Conservation (phyloP, 2,888 invertebrate species). For the Agrotis segetum region DNA sequence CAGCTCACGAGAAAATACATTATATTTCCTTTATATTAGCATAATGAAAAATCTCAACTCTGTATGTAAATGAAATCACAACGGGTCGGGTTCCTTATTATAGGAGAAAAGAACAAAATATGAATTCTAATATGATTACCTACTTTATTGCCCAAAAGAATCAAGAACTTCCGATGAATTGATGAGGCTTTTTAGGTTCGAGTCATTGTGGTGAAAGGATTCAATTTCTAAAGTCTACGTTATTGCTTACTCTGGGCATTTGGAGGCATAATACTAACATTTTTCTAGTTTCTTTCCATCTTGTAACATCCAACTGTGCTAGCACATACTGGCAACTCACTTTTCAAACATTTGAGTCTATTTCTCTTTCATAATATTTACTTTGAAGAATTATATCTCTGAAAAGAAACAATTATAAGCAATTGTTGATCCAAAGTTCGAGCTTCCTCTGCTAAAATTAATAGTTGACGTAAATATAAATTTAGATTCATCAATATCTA, state of each 20-base stretch:
- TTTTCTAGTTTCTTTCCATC: too few relatives aligned
- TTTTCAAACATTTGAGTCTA: too few relatives aligned
- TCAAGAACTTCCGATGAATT: background rate
- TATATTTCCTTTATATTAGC: constrained; percentile 36
- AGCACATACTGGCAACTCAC: too few relatives aligned
- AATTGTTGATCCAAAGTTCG: too few relatives aligned
- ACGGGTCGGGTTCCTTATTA: constrained; percentile 28
- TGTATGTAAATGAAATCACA: constrained; percentile 44
- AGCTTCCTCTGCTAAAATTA: background rate
- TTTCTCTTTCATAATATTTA: too few relatives aligned
- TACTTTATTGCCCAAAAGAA: constrained; percentile 23
- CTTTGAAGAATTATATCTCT: background rate
- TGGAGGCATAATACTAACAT: too few relatives aligned
- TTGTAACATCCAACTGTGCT: too few relatives aligned
- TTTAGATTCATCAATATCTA: background rate
- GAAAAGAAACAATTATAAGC: background rate
- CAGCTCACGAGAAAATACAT: constrained; percentile 25
- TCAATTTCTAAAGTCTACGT: too few relatives aligned
- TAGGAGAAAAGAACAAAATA: constrained; percentile 16
- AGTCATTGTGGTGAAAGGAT: too few relatives aligned
- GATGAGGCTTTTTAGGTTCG: too few relatives aligned
- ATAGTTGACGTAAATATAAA: background rate
- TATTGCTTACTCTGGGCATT: too few relatives aligned
- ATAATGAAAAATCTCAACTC: constrained; percentile 46
- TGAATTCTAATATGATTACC: constrained; percentile 28